Evolutionary conservation across 2,113 vertebrate genomes (phyloP).

Genomic region (Aspidoscelis tigris): DNA sequence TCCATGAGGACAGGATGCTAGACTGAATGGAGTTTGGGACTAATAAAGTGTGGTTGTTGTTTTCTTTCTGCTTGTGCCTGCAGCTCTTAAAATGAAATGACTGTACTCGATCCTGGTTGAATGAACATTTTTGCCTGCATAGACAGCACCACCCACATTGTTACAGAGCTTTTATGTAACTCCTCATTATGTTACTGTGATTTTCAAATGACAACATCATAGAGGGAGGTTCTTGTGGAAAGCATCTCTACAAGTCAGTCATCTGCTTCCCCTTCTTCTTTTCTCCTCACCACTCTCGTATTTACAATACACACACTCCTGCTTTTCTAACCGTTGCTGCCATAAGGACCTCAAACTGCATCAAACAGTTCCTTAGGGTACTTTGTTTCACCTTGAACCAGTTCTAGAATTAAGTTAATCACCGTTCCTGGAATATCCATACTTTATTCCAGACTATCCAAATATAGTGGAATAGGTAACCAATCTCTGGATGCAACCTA

Average conservation of each 20-base stretch:
- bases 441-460: no score
- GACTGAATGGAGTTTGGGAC: no score
- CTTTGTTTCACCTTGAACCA: neutral
- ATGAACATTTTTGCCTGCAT: neutral
- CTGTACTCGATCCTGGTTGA: neutral
- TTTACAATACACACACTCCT: neutral
- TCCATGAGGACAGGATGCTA: no score
- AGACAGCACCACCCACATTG: neutral
- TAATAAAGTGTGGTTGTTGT: no score
- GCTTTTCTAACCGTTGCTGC: neutral
- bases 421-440: no score
- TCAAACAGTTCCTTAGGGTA: neutral
- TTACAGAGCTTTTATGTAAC: neutral
- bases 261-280: neutral
- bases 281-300: neutral
- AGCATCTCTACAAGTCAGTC: neutral
- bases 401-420: neutral
- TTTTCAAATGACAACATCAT: neutral
- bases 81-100: neutral
- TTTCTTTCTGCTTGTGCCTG: no score
- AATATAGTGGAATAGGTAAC: no score
- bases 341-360: no score
- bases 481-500: no score
- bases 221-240: neutral
- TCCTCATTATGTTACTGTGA: neutral